These are phyloP conservation scores for Nemapogon koenigi DNA, from an alignment of 2,888 invertebrate genomes.

Conservation along the genomic window DNA sequence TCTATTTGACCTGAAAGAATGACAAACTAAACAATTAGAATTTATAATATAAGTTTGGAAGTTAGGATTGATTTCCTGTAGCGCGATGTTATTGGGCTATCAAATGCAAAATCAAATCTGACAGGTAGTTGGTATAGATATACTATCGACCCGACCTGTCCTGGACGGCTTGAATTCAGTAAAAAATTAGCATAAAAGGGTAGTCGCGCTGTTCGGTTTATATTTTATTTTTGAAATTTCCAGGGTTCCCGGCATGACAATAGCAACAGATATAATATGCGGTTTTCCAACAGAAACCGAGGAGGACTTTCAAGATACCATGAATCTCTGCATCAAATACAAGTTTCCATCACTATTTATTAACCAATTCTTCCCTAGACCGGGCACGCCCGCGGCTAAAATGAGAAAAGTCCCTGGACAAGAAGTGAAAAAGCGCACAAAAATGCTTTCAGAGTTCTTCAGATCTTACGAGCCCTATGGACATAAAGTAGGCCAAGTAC, in stretches of 20 bases:
- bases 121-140: not conserved
- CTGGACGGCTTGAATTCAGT: too few species aligned
- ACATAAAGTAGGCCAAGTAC: slow-evolving; percentile 68
- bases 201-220: too few species aligned
- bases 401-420: slow-evolving; percentile 85
- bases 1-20: too few species aligned
- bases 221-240: slow-evolving; percentile 1
- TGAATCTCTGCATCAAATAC: slow-evolving; percentile 83
- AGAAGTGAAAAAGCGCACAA: slow-evolving; percentile 90
- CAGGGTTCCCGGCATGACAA: slow-evolving; percentile 88
- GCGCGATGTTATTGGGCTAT: too few species aligned
- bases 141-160: too few species aligned
- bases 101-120: slow-evolving; percentile 5
- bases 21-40: too few species aligned
- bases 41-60: too few species aligned
- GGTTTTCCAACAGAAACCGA: slow-evolving; percentile 98
- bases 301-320: slow-evolving; percentile 86
- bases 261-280: slow-evolving; percentile 98
- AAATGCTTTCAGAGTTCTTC: slow-evolving; percentile 86
- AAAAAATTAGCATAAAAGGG: too few species aligned
- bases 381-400: slow-evolving; percentile 94
- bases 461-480: slow-evolving; percentile 87
- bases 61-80: too few species aligned
- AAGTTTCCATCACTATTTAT: slow-evolving; percentile 95
- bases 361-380: slow-evolving; percentile 96